Conservation (phyloP, 2,888 invertebrate species). For the Zygaena filipendulae region DNA sequence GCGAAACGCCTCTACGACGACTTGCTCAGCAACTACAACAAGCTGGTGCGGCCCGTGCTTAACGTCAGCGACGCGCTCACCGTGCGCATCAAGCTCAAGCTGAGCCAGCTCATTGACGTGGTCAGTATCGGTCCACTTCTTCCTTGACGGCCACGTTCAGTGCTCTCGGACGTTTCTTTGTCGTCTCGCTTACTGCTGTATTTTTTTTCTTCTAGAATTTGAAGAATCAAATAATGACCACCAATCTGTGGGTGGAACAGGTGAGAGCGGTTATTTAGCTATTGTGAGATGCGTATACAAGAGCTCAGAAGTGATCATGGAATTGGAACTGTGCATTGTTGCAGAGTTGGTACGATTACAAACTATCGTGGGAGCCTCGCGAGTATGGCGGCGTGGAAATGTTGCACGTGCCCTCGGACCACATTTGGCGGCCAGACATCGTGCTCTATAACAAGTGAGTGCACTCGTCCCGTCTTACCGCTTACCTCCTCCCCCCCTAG, state of each 20-base stretch:
- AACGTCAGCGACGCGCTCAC: constrained; percentile 94
- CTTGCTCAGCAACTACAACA: constrained; percentile 95
- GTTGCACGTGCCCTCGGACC: constrained; percentile 95
- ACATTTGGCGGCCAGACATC: constrained; percentile 97
- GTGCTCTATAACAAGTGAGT: constrained; percentile 93
- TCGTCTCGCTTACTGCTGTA: neutral
- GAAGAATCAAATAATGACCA: constrained; percentile 95
- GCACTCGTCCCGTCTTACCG: neutral
- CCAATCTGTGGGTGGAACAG: constrained; percentile 91
- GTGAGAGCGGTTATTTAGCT: constrained; percentile 23
- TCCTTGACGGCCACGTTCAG: neutral
- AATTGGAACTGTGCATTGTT: too few species aligned
- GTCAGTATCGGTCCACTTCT: constrained; percentile 75
- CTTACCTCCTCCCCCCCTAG: too few species aligned
- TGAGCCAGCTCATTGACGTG: constrained; percentile 97
- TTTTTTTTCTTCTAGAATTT: constrained; percentile 79
- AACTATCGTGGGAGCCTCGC: constrained; percentile 93
- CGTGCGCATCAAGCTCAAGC: constrained; percentile 95
- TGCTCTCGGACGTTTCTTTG: neutral
- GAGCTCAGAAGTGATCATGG: neutral
- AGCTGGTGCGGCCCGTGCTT: constrained; percentile 94
- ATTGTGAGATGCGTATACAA: neutral
- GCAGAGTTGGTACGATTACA: constrained; percentile 95
- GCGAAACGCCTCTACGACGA: constrained; percentile 96
- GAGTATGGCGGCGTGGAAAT: constrained; percentile 95